Evolutionary conservation across 2,888 invertebrate species (phyloP).

Genomic region (Notocelia uddmanniana): DNA sequence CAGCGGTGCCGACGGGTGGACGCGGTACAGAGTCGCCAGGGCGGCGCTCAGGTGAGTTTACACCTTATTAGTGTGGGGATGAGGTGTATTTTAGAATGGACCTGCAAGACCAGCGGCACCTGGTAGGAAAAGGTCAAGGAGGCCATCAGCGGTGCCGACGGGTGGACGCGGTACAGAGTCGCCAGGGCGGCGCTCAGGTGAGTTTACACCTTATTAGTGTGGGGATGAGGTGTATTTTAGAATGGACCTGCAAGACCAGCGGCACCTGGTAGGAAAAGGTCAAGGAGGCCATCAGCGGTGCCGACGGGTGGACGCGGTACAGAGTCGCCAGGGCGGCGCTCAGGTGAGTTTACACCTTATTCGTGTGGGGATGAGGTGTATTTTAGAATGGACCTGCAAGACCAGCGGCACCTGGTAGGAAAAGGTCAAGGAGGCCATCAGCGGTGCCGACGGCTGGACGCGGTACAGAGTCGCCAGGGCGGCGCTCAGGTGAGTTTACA

Average conservation of each 20-base stretch:
- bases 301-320: conserved; percentile 94
- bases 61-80: not conserved
- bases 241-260: conserved; percentile 69
- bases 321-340: conserved; percentile 88
- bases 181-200: conserved; percentile 81
- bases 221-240: conserved; percentile 57
- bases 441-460: conserved; percentile 90
- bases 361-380: not conserved
- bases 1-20: conserved; percentile 90
- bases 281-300: conserved; percentile 57
- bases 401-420: not conserved
- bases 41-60: conserved; percentile 57
- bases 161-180: conserved; percentile 95
- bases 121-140: not conserved
- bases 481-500: conserved; percentile 57
- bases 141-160: conserved; percentile 81
- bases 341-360: conserved; percentile 57
- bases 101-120: not conserved
- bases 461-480: conserved; percentile 93
- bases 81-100: conserved; percentile 77
- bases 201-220: conserved; percentile 53
- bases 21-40: conserved; percentile 94
- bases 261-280: not conserved
- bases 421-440: conserved; percentile 7
- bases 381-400: conserved; percentile 77